Evolutionary conservation across 2,113 vertebrate genomes (phyloP).

Genomic region (Cololabis saira): DNA sequence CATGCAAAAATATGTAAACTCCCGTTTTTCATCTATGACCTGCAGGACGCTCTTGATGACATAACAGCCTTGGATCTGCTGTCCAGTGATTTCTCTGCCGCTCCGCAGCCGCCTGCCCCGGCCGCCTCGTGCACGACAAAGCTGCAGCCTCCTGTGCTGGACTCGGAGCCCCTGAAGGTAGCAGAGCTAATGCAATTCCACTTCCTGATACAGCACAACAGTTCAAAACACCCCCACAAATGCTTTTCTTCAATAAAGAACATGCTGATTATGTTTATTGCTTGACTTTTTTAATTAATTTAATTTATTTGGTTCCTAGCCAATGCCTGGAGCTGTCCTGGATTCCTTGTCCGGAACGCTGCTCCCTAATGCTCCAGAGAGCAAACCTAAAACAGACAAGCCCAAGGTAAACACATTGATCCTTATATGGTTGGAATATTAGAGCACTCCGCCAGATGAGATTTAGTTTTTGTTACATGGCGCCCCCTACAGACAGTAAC

Average conservation of each 20-base stretch:
- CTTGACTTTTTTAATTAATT: neutral
- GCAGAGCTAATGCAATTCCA: neutral
- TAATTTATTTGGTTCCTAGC: slow-evolving; percentile 41
- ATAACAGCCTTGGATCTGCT: slow-evolving; percentile 72
- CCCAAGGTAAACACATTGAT: slow-evolving; percentile 66
- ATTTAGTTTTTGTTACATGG: neutral
- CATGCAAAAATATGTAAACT: neutral
- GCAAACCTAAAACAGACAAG: slow-evolving; percentile 71
- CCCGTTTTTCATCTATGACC: neutral
- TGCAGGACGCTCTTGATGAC: slow-evolving; percentile 68
- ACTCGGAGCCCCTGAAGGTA: slow-evolving; percentile 66
- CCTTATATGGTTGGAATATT: neutral
- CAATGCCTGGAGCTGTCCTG: slow-evolving; percentile 60
- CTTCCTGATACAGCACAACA: neutral
- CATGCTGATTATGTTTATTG: neutral
- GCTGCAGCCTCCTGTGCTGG: slow-evolving; percentile 48
- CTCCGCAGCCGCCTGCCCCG: slow-evolving; percentile 9
- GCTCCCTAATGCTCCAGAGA: slow-evolving; percentile 46
- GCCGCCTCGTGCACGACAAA: slow-evolving; percentile 13
- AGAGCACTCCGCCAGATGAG: neutral
- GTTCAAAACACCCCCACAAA: too few species aligned
- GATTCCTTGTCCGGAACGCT: slow-evolving; percentile 62
- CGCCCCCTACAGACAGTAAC: slow-evolving; percentile 23
- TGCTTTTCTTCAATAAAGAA: neutral
- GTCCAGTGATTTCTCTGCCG: slow-evolving; percentile 64